Evolutionary conservation across 2,888 invertebrate species (phyloP), one percentile per base, ranked within the genome.

Genomic region (Poecilus cupreus): DNA sequence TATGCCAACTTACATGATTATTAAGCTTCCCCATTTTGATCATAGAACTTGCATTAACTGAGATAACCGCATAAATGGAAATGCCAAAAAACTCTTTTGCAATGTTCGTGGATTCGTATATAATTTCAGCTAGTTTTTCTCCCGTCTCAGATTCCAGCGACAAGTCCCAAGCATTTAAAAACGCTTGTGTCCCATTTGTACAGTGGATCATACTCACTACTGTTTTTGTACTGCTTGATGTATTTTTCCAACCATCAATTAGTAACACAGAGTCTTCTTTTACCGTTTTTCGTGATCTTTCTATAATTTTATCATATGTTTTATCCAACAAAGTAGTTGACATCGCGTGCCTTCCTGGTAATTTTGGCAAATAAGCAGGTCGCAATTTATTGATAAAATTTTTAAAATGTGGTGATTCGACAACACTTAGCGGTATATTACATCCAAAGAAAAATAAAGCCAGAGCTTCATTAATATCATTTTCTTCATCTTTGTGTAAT

Each of bases 21-120:
- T 82, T 72, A 8, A 79, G 20, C 20, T 79, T 82, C 8, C 84
- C 83, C 84, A 85, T 85, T 24, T 76, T 74, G 10, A 84, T 82
- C 84, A 85, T 85, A 49, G 82, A 78, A 43, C 83, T 81, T 0
- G 84, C 85, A 83, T 85, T 85, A 60, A 84, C 86, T 3, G 84
- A 83, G 51, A 85, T 82, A 49, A 85, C 82, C 8, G 84, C 84
- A 82, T 84, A 85, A 51, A 85, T 77, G 8, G 80, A 57, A 0
- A 77, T 83, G 13, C 78, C 78, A 37, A 82, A 83, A 13, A 75
- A 70, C 10, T 82, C 76, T 78, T 82, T 82, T 22, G 85, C 85
- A 11, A 82, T 11, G n/a, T 79, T 37, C 6, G 76, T 64, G 16
- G 83, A 80, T 70, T 83, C 82, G 8, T 81, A 22, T 11, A 84